These are phyloP conservation scores for Eristalis intricaria DNA, from an alignment of 2,888 invertebrate genomes.

Conservation along the genomic window DNA sequence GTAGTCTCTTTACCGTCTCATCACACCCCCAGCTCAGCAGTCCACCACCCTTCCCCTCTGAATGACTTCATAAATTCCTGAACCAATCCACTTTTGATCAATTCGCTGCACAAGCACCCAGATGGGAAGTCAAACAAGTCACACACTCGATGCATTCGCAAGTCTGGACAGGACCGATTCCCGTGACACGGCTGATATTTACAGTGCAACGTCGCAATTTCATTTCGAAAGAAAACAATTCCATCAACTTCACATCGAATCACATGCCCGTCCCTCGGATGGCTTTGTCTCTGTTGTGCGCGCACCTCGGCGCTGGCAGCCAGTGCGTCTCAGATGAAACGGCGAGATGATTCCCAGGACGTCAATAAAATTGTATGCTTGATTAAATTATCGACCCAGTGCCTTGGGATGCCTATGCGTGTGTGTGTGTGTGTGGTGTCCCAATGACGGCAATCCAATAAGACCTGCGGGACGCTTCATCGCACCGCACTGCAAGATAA, in stretches of 20 bases:
- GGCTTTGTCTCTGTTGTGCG: not conserved
- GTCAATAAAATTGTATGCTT: conserved; percentile 16
- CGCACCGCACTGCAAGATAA: not conserved
- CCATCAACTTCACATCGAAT: not conserved
- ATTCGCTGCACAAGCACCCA: too few relatives aligned
- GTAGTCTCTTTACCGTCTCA: too few relatives aligned
- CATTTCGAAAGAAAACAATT: not conserved
- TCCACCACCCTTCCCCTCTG: too few relatives aligned
- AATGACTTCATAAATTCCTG: too few relatives aligned
- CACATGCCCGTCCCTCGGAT: not conserved
- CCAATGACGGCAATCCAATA: not conserved
- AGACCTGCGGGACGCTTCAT: not conserved
- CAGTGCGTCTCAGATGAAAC: not conserved
- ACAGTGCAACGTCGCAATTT: not conserved
- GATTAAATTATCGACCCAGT: conserved; percentile 3
- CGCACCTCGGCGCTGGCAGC: not conserved
- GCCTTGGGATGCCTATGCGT: not conserved
- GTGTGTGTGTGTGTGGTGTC: not conserved
- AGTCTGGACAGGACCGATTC: too few relatives aligned
- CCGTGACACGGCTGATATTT: not conserved
- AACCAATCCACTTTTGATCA: too few relatives aligned
- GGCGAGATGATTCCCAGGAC: not conserved
- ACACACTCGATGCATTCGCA: too few relatives aligned
- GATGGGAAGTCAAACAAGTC: too few relatives aligned
- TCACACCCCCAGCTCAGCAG: too few relatives aligned